Evolutionary conservation across 2,797 vertebrate species (phyloP), one percentile per base, ranked within the genome.

Genomic region (Zalophus californianus): DNA sequence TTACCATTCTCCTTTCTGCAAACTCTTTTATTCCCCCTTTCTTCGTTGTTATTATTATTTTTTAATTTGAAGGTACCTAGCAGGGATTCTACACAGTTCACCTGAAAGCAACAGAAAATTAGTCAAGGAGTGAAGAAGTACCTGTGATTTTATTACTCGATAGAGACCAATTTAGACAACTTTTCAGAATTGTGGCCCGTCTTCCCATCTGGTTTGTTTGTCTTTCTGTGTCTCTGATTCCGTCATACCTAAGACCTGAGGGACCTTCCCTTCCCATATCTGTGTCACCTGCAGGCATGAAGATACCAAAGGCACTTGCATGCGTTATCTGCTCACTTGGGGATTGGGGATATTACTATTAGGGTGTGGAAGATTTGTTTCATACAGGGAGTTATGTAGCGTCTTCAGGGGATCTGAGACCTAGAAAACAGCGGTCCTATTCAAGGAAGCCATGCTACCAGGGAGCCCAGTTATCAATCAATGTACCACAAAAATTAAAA

Each of bases 381-480:
- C 97, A 97, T 97, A 98, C 96, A 97, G 96, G 96, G 98, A 97
- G 92, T 94, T 97, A 95, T 94, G 96, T 14, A 97, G 97, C 97
- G 90, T 96, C 98, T 98, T 98, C 92, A 10, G 97, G 97, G 97
- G 95, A 98, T 98, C 96, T 98, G 97, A 98, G 98, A 98, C 98
- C 97, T 95, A 97, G 88, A 96, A 98, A 98, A 98, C 97, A 98
- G 97, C 97, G 97, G 98, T 98, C 87, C 88, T 97, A 80, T 94
- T 97, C 97, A 97, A 98, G 94, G 92, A 98, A 98, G 90, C 97
- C 97, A 97, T 96, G 97, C 83, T 97, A 97, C 97, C 94, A 97
- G 97, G 98, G 97, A 98, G 97, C 83, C 86, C 75, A 91, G 98
- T 95, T 94, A 98, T 98, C 97, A 96, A 98, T 98, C 98, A 98